phyloP scores from a whole-genome alignment of 2,888 invertebrate genomes.

The Keiferia lycopersicella region DNA sequence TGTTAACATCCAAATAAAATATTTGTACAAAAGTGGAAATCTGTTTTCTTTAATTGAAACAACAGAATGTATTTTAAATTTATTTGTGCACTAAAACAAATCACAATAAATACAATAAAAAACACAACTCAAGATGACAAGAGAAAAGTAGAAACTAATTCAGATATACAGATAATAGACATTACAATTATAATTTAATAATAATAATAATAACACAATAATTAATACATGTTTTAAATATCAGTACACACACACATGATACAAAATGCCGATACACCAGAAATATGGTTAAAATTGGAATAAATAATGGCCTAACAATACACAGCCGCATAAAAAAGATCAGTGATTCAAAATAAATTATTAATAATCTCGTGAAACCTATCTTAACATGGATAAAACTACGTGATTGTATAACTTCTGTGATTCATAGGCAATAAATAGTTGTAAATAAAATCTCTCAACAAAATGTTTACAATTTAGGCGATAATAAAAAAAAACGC shows the following conservation, averaged over 20 bases:
- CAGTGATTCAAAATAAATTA: not conserved
- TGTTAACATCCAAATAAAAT: not conserved
- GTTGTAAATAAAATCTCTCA: slow-evolving; percentile 59
- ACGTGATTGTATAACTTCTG: slow-evolving; percentile 53
- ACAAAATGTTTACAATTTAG: slow-evolving; percentile 57
- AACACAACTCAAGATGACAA: slow-evolving; percentile 16
- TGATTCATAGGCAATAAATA: slow-evolving; percentile 42
- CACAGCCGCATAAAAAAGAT: not conserved
- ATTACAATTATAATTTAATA: slow-evolving; percentile 5
- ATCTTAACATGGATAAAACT: slow-evolving; percentile 41
- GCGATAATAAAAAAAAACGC: slow-evolving; percentile 68
- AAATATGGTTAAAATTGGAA: not conserved
- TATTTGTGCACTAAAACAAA: slow-evolving; percentile 25
- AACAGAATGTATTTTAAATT: not conserved
- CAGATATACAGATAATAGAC: slow-evolving; percentile 19
- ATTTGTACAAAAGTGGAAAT: not conserved
- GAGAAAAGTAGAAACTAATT: not conserved
- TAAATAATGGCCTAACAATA: slow-evolving; percentile 6
- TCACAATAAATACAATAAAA: slow-evolving; percentile 13
- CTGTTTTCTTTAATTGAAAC: not conserved
- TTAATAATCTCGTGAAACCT: slow-evolving; percentile 8
- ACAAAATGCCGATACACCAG: not conserved
- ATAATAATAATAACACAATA: slow-evolving; percentile 9
- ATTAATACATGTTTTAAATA: not conserved
- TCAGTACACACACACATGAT: not conserved